phyloP scores from a whole-genome alignment of 2,888 invertebrate genomes.

The Saturnia japonica region DNA sequence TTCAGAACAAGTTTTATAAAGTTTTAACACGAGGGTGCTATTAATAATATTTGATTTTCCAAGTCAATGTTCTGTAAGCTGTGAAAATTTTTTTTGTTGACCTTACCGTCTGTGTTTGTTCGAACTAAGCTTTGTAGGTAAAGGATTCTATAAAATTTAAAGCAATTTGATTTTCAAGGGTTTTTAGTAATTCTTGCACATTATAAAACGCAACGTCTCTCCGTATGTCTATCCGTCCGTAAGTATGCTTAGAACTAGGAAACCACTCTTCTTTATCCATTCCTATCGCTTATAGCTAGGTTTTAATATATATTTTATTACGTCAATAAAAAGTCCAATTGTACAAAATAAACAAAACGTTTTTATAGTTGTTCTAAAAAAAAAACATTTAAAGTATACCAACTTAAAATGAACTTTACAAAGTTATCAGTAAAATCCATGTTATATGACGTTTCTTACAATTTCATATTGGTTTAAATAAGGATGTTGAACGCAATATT shows the following conservation, averaged over 20 bases:
- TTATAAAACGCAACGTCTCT: too few relatives aligned
- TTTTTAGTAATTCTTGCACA: neutral
- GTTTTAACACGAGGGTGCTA: slow-evolving; percentile 12
- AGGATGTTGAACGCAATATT: neutral
- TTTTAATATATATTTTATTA: too few relatives aligned
- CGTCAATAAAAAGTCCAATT: too few relatives aligned
- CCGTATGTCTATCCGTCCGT: too few relatives aligned
- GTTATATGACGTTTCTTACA: neutral
- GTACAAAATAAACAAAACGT: too few relatives aligned
- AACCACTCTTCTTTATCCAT: too few relatives aligned
- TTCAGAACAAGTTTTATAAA: slow-evolving; percentile 7
- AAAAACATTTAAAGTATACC: neutral
- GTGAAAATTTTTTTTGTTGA: slow-evolving; percentile 17
- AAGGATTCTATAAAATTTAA: neutral
- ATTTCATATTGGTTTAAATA: too few relatives aligned
- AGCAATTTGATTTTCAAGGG: neutral
- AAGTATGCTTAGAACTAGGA: too few relatives aligned
- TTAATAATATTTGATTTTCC: slow-evolving; percentile 18
- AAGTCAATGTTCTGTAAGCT: slow-evolving; percentile 16
- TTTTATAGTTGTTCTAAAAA: too few relatives aligned
- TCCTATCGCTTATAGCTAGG: too few relatives aligned
- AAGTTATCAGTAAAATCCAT: neutral
- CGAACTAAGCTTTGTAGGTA: neutral
- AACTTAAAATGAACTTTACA: neutral
- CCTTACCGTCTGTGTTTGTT: neutral